Evolutionary conservation across 2,797 vertebrate species (phyloP).

Genomic region (Hydrophis major): DNA sequence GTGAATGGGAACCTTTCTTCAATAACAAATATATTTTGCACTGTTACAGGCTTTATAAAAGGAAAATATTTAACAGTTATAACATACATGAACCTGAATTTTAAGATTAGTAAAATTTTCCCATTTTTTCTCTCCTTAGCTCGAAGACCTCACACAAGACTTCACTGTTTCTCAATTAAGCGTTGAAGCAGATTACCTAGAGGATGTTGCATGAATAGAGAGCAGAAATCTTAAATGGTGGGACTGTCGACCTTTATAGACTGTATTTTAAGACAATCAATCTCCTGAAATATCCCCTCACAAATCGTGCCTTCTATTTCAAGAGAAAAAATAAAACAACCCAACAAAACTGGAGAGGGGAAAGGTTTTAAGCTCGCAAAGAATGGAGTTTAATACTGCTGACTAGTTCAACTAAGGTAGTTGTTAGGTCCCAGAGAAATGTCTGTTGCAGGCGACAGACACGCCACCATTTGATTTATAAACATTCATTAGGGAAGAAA

Average conservation of each 20-base stretch:
- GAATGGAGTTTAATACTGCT: constrained; percentile 44
- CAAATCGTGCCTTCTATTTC: constrained; percentile 71
- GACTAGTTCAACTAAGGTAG: constrained; percentile 43
- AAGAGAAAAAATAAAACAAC: constrained; percentile 42
- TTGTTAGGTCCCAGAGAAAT: constrained; percentile 32
- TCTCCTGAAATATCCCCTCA: constrained; percentile 62
- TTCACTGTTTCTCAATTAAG: constrained; percentile 86
- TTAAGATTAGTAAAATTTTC: constrained; percentile 4
- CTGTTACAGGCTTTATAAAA: background rate
- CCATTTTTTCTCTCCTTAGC: constrained; percentile 66
- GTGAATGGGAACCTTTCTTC: background rate
- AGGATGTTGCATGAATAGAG: constrained; percentile 79
- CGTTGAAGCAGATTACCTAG: constrained; percentile 86
- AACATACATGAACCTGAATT: background rate
- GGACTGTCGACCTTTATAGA: constrained; percentile 43
- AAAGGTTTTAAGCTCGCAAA: constrained; percentile 34
- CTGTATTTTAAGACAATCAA: constrained; percentile 61
- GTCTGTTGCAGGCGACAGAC: constrained; percentile 55
- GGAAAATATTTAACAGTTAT: background rate
- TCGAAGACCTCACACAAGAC: constrained; percentile 87
- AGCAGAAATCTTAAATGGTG: constrained; percentile 35
- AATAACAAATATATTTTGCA: background rate
- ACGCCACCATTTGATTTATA: background rate
- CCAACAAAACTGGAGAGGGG: constrained; percentile 47
- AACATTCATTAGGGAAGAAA: background rate